Evolutionary conservation across 2,113 vertebrate species (phyloP).

Genomic region (Otus sunia): DNA sequence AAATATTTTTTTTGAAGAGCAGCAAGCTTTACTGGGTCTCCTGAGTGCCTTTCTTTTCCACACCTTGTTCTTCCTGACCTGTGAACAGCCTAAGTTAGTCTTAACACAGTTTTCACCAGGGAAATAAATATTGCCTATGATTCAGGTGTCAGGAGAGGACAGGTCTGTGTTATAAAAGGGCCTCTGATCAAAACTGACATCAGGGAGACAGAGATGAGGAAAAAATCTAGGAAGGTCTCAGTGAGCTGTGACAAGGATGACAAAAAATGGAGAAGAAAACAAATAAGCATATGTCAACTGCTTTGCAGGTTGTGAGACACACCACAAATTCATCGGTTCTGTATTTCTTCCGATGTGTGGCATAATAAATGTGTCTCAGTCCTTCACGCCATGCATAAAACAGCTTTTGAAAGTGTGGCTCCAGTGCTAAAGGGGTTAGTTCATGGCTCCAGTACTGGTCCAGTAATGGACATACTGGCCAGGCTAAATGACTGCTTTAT

Average conservation of each 20-base stretch:
- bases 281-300: neutral
- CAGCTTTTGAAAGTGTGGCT: neutral
- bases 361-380: neutral
- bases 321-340: too few relatives aligned
- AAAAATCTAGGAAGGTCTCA: neutral
- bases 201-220: neutral
- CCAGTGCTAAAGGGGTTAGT: neutral
- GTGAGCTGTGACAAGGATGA: neutral
- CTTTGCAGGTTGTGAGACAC: neutral
- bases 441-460: neutral
- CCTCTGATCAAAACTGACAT: neutral
- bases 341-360: neutral
- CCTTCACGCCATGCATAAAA: neutral
- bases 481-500: neutral
- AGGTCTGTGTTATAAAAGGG: neutral
- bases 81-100: neutral
- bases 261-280: neutral
- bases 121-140: neutral
- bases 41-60: neutral
- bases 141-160: neutral
- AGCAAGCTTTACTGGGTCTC: neutral
- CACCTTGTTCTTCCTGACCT: neutral
- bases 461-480: neutral
- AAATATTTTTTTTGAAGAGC: neutral
- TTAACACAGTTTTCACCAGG: neutral